These are phyloP conservation scores for Phalacrocorax pelagicus DNA, from an alignment of 2,113 vertebrate species.

Conservation along the genomic window DNA sequence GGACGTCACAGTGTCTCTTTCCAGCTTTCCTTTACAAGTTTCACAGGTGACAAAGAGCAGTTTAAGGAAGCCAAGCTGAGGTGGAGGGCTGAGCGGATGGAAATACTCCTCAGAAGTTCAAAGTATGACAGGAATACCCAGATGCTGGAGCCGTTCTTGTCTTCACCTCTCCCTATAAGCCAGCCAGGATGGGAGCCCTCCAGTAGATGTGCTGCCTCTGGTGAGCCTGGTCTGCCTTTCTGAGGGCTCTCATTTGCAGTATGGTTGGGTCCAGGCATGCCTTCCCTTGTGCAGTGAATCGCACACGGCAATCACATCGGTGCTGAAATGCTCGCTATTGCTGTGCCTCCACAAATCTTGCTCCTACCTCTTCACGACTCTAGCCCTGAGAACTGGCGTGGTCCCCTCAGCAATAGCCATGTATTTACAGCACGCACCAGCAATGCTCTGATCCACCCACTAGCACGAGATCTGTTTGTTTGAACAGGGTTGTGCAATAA, in stretches of 20 bases:
- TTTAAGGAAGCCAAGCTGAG: background rate
- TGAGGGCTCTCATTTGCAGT: accelerated
- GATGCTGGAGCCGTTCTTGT: background rate
- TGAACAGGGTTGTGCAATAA: background rate
- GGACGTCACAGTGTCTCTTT: background rate
- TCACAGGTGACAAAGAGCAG: background rate
- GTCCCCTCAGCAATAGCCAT: accelerated
- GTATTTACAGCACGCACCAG: background rate
- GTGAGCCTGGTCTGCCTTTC: background rate
- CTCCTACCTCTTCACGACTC: background rate
- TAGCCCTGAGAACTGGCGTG: background rate
- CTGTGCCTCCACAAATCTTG: accelerated
- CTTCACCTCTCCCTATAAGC: background rate
- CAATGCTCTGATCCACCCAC: background rate
- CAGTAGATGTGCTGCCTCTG: accelerated
- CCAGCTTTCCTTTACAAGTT: background rate
- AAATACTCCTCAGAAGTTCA: background rate
- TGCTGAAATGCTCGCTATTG: accelerated
- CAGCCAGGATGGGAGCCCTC: background rate
- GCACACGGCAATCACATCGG: accelerated
- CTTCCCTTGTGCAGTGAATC: accelerated
- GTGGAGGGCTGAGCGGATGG: background rate
- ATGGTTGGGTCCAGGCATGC: accelerated
- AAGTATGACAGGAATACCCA: accelerated
- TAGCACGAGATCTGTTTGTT: background rate